A percentile compares a stretch with the other conserved stretches of the same genome.
Conservation (phyloP, 2,888 invertebrate species). For the Lucinisca nassula region DNA sequence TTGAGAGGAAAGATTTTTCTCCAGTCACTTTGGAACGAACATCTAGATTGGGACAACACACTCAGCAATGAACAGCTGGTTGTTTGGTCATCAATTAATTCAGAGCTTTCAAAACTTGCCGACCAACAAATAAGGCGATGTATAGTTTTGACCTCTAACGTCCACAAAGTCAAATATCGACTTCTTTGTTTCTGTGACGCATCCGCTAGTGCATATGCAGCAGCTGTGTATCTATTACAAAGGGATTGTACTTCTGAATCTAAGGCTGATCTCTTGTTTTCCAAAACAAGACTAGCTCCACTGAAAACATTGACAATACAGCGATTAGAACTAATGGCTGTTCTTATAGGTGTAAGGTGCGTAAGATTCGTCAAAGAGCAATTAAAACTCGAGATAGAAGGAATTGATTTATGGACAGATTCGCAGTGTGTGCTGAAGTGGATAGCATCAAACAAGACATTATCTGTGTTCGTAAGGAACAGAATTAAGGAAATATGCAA, state of each 20-base stretch:
- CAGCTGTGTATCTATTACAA: too few relatives aligned
- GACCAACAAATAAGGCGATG: background rate
- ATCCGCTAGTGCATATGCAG: background rate
- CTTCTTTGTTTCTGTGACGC: conserved; percentile 17
- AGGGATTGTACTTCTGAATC: background rate
- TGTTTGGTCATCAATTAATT: background rate
- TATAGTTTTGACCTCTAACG: too few relatives aligned
- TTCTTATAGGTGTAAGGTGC: background rate
- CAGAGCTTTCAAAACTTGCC: background rate
- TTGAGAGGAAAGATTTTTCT: background rate
- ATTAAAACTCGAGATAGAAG: background rate
- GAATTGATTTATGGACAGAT: background rate
- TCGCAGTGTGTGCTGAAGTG: conserved; percentile 10
- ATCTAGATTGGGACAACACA: conserved; percentile 3
- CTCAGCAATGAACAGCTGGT: background rate
- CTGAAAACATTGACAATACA: background rate
- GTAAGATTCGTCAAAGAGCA: background rate
- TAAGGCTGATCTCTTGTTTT: conserved; percentile 10
- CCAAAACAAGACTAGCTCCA: conserved; percentile 12
- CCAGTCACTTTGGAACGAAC: conserved; percentile 18
- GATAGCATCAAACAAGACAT: background rate
- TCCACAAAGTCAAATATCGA: background rate
- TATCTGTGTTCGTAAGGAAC: background rate
- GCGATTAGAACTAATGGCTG: background rate
- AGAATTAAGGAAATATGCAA: background rate